Evolutionary conservation across 2,797 vertebrate genomes (phyloP), one percentile per base, ranked within the genome.

Genomic region (Pantherophis alleghaniensis): DNA sequence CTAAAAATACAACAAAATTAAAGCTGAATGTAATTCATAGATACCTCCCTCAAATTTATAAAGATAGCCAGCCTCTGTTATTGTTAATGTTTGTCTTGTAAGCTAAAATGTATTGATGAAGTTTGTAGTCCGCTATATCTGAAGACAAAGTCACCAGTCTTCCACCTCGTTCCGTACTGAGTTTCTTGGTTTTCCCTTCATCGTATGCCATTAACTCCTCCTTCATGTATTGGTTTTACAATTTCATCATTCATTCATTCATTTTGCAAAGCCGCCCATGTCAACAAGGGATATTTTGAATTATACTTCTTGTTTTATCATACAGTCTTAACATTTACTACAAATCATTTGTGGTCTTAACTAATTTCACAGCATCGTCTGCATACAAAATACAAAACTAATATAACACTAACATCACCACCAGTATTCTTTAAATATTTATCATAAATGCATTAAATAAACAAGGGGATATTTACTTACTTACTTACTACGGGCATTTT

Each of bases 1-100:
- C 97, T 97, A 97, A 96, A 97, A 97, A 97, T 95, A 96, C 95
- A 95, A 90, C 94, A 95, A 94, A 96, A 92, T 91, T 92, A 95
- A 95, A 97, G 94, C 56, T 24, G 79, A 96, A 91, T 88, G 0
- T 90, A 91, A 94, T 89, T 94, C 94, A 56, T 92, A 88, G 93
- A 86, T 16, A 93, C 87, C 1, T n/a, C 14, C 6, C 12, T 60
- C 90, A 92, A 74, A 86, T 74, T 7, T 18, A 55, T 37, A 74
- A 74, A 74, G 66, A 74, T 74, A 37, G 16, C 66, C 32, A 74
- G n/a, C n/a, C n/a, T 74, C n/a, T 32, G 18, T 74, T 74, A 37
- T 74, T 74, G 66, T 74, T 74, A 74, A 74, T 14, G 16, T 32
- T 69, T 32, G 14, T 7, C 66, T 74, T 74, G 5, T 74, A 37